A percentile compares a stretch with the other conserved stretches of the same genome.
phyloP scores from a whole-genome alignment of 1,140 invertebrate species.

The Drosophila tristis region DNA sequence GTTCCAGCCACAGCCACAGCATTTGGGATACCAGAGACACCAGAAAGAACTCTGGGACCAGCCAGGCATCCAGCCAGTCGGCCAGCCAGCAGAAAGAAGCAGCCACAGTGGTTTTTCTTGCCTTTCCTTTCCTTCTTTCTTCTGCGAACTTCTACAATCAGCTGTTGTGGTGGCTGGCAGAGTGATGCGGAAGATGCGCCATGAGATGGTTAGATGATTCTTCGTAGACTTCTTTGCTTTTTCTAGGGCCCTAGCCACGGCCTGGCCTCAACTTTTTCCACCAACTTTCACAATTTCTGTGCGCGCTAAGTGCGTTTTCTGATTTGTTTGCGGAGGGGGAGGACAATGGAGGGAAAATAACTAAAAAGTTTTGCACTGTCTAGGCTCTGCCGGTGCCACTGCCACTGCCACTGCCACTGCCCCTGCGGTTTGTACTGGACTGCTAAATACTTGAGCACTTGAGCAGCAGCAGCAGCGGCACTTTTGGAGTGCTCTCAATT shows the following conservation, averaged over 20 bases:
- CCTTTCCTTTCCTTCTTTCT: slow-evolving; percentile 27
- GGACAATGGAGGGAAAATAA: slow-evolving; percentile 15
- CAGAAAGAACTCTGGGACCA: slow-evolving; percentile 40
- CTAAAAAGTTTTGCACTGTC: slow-evolving; percentile 19
- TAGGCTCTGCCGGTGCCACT: neutral
- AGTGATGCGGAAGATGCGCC: slow-evolving; percentile 17
- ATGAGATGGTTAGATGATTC: too few species aligned
- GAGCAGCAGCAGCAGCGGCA: slow-evolving; percentile 1
- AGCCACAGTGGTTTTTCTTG: slow-evolving; percentile 19
- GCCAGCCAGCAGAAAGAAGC: too few species aligned
- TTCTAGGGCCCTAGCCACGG: slow-evolving; percentile 24
- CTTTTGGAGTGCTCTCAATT: slow-evolving; percentile 37
- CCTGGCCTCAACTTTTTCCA: slow-evolving; percentile 58
- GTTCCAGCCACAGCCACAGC: slow-evolving; percentile 27
- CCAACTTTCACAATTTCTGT: slow-evolving; percentile 70
- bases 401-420: neutral
- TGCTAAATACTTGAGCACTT: slow-evolving; percentile 33
- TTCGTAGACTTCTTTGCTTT: slow-evolving; percentile 12
- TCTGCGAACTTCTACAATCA: slow-evolving; percentile 32
- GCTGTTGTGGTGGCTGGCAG: slow-evolving; percentile 6
- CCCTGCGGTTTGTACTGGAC: slow-evolving; percentile 12
- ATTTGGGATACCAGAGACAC: too few species aligned
- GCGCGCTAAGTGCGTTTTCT: slow-evolving; percentile 72
- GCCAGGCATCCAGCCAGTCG: too few species aligned
- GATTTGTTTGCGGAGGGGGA: slow-evolving; percentile 53